Base-by-base conservation (phyloP, 2,797 vertebrate genomes). In the Hippoglossus hippoglossus region DNA sequence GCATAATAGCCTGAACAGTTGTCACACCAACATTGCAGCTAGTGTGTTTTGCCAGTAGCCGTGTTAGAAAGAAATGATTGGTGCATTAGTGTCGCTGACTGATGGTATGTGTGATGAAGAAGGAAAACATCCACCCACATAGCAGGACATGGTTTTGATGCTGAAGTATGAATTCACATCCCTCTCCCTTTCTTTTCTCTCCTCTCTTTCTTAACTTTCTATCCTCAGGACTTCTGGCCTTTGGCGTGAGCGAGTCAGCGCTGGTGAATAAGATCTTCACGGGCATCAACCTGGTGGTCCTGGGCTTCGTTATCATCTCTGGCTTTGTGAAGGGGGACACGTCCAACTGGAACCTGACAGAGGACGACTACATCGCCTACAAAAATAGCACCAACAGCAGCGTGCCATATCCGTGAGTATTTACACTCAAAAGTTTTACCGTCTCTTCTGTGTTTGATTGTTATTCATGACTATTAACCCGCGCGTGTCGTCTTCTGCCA, bases 241-340 rank as follows among this genome's bases (percentile, higher is more conserved):
- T 99, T 4, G 98, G 98, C 0, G 98, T 98, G 68, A 98, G 95
- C 0, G 98, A 99, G 87, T 99, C 98, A 0, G 97, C 97, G 3
- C 86, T 98, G 1, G 96, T 99, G 61, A 99, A 96, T 82, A 99
- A 99, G 90, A 95, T 99, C 87, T 99, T 99, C 93, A 99, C 98
- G 0, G 95, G 91, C 0, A 92, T 98, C 80, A 99, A 99, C 85
- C 89, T 99, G 82, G 83, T 98, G 82, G 98, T 99, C 55, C 93
- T 99, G 67, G 81, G 94, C 60, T 99, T 98, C 2, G 92, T 99
- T 59, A 96, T 98, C 81, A 90, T 99, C 58, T 93, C 97, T 0
- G 97, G 97, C 50, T 97, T 97, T 0, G 91, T 99, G 34, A 98
- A 97, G 75, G 98, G 97, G 1, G 63, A 98, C 64, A 18, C 94